Evolutionary conservation across 2,113 vertebrate genomes (phyloP), one percentile per base, ranked within the genome.

Genomic region (Pimephales promelas): DNA sequence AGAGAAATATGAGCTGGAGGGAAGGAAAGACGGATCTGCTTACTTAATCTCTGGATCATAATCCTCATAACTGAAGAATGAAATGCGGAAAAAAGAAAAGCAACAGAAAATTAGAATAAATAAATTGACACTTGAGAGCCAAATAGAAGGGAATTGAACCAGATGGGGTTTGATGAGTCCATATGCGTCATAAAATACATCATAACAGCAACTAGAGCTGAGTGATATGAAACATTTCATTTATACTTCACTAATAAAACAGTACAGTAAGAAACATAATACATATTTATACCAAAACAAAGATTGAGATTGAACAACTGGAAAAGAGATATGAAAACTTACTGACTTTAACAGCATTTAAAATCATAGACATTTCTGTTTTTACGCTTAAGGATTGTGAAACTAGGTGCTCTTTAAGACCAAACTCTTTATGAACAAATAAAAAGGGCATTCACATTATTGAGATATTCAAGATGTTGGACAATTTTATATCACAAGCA

Each of bases 1-100:
- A 49, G 47, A 16, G 34, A 43, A 78, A 79, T 18, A 24, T 62
- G 40, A 45, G 40, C 36, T 54, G 52, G 90, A 90, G 92, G 94
- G 90, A 94, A 95, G 95, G 88, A 89, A 88, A 86, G 80, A 91
- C 84, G 84, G 64, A 77, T 84, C 94, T 94, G 49, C 97, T 98
- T 99, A 98, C 97, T 98, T 99, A 95, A 97, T 97, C 92, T 97
- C 96, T 91, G 96, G 96, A 94, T 96, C 94, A 92, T 97, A 97
- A 95, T 97, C 96, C 95, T 97, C 95, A 96, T 95, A 96, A 96
- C 96, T 97, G 96, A 93, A 95, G 92, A 92, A 93, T 92, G 92
- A 92, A 20, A 94, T 92, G 95, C 93, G 92, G 93, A 92, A 94
- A 94, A 84, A 92, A 91, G 89, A 95, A 94, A 94, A 94, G 94